Evolutionary conservation across 2,113 vertebrate species (phyloP), one percentile per base, ranked within the genome.

Genomic region (Athene noctua): DNA sequence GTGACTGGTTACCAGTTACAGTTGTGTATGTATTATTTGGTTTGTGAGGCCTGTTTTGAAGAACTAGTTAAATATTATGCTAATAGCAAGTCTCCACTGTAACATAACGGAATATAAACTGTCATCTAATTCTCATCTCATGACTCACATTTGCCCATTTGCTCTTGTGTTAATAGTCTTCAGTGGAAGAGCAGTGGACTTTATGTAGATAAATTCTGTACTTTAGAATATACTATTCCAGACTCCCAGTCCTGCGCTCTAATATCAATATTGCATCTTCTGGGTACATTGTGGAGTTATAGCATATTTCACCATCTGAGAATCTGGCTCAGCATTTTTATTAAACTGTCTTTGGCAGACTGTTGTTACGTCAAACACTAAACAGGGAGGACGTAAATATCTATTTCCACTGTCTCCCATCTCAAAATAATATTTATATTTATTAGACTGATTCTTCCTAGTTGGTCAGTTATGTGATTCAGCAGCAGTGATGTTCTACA

Each of bases 381-480:
- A 96, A 74, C 65, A 96, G 79, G 54, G 92, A 95, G 81, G 80
- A 88, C 18, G 22, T 82, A 98, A 97, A 97, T 96, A 71, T 54
- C 44, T 51, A 80, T 79, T 97, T 94, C 68, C 19, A 92, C 88
- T 90, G 36, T 66, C 80, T 81, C 52, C 46, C 54, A 66, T 90
- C 92, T 96, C 47, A 88, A 71, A 97, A 97, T 93, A 94, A 96
- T 96, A 91, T 93, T 95, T 97, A 54, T 95, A 77, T 96, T 97
- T 97, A 96, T 96, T 97, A 73, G 72, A 68, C 57, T 92, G 67
- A 90, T 90, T 97, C 94, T 94, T 97, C 77, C 92, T 94, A 63
- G 59, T 55, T 91, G 80, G 79, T 92, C 90, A 92, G 82, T 88
- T 82, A 77, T 79, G 63, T 65, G 59, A 72, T 94, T 94, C 93